Evolutionary conservation across 2,888 invertebrate species (phyloP), one percentile per base, ranked within the genome.

Genomic region (Entomobrya proxima): DNA sequence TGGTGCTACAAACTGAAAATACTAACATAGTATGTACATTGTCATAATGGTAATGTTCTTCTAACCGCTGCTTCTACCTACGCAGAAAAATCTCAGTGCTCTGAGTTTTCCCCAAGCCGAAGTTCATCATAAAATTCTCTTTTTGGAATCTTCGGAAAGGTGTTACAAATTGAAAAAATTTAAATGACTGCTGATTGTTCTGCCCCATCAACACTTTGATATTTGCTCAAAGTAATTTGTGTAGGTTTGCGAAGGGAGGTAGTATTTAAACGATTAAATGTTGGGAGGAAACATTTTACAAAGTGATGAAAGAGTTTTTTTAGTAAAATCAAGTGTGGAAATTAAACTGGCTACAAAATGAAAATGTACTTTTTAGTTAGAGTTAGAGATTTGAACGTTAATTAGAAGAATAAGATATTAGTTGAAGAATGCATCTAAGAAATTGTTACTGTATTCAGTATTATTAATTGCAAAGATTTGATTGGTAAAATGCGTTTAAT

Each of bases 131-230:
- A n/a, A n/a, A n/a, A n/a, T n/a, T 15, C 32, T 32, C 13, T 30
- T 30, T 30, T 30, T 58, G 30, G 58, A 5, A 30, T 30, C 30
- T 27, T 6, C 5, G 58, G 40, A 37, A 50, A 78, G 69, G 79
- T 69, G 69, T 79, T 79, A 32, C 67, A 79, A 79, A 79, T 79
- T 79, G 79, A 79, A 79, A 67, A n/a, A 79, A 35, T 78, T 78
- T 50, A 50, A 79, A 27, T 64, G 18, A 35, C 15, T 64, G 35
- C 18, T 15, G 32, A 5, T 6, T 64, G 3, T 35, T 35, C n/a
- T 64, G 32, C 35, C 18, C 13, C 27, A 35, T 58, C 64, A 35
- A 64, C 37, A 40, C 21, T 6, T n/a, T n/a, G n/a, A n/a, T n/a
- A 37, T 67, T 58, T 58, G 30, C 13, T 24, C 58, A 13, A 32